Evolutionary conservation across 2,888 invertebrate genomes (phyloP).

Genomic region (Acleris literana): DNA sequence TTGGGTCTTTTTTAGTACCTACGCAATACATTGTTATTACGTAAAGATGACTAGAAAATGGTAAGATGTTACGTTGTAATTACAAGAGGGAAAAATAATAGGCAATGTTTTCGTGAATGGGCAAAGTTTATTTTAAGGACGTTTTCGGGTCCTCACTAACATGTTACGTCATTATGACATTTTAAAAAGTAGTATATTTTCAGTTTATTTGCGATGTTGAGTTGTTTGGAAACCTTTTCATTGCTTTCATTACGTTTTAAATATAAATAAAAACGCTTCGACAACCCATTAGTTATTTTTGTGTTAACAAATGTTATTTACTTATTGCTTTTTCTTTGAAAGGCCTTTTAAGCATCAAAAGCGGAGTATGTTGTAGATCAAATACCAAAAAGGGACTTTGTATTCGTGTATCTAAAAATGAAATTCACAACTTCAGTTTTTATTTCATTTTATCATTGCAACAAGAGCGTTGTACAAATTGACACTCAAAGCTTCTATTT

Average conservation of each 20-base stretch:
- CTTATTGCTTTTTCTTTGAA: too few relatives aligned
- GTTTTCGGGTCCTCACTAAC: neutral
- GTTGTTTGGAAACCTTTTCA: too few relatives aligned
- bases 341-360: too few relatives aligned
- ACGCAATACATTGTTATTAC: neutral
- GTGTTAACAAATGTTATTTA: too few relatives aligned
- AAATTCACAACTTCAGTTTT: neutral
- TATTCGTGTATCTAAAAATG: neutral
- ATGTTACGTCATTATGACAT: neutral
- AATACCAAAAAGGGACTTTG: neutral
- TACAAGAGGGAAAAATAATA: neutral
- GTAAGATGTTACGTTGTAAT: constrained; percentile 3
- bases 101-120: neutral
- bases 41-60: neutral
- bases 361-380: too few relatives aligned
- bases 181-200: neutral
- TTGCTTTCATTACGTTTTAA: too few relatives aligned
- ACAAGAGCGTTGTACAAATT: neutral
- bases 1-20: neutral
- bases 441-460: constrained; percentile 5
- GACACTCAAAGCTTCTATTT: constrained; percentile 17
- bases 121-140: neutral
- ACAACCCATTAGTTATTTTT: too few relatives aligned
- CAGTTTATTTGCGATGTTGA: neutral
- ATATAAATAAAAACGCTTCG: too few relatives aligned